These are phyloP conservation scores for Lagocephalus sceleratus DNA, from an alignment of 2,797 vertebrate species.

Conservation along the genomic window DNA sequence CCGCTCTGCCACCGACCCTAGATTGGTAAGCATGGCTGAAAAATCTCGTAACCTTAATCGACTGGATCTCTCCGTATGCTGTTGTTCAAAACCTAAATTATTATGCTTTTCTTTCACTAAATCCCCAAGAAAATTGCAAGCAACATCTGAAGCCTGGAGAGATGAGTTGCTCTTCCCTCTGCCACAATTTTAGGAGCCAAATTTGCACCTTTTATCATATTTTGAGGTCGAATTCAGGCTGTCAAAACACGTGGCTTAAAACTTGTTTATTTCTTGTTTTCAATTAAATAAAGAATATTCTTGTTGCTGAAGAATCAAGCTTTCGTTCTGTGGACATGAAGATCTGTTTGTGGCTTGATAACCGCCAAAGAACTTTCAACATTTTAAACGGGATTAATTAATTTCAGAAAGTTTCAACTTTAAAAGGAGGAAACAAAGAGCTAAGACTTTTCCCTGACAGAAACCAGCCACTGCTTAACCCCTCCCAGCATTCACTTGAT, in stretches of 20 bases:
- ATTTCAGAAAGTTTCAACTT: too few relatives aligned
- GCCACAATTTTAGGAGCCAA: conserved; percentile 36
- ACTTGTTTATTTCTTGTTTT: conserved; percentile 18
- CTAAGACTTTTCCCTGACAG: conserved; percentile 24
- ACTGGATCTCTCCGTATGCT: neutral
- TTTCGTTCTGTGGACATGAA: neutral
- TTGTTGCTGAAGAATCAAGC: conserved; percentile 2
- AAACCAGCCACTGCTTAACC: conserved; percentile 20
- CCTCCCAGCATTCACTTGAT: conserved; percentile 35
- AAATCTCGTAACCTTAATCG: conserved; percentile 7
- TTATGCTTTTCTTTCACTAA: neutral
- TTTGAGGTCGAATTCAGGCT: conserved; percentile 33
- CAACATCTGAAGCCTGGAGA: neutral
- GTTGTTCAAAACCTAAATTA: neutral
- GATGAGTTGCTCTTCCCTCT: neutral
- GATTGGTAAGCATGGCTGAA: neutral
- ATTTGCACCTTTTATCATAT: conserved; percentile 15
- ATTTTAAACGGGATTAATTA: too few relatives aligned
- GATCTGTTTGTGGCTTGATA: neutral
- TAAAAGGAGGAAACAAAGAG: neutral
- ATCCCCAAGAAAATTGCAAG: conserved; percentile 8
- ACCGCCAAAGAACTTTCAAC: too few relatives aligned
- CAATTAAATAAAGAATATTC: conserved; percentile 29
- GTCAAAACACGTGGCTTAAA: conserved; percentile 13
- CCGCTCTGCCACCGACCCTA: neutral